Base-by-base conservation (phyloP, 2,797 vertebrate species). In the Arnoldichthys spilopterus region DNA sequence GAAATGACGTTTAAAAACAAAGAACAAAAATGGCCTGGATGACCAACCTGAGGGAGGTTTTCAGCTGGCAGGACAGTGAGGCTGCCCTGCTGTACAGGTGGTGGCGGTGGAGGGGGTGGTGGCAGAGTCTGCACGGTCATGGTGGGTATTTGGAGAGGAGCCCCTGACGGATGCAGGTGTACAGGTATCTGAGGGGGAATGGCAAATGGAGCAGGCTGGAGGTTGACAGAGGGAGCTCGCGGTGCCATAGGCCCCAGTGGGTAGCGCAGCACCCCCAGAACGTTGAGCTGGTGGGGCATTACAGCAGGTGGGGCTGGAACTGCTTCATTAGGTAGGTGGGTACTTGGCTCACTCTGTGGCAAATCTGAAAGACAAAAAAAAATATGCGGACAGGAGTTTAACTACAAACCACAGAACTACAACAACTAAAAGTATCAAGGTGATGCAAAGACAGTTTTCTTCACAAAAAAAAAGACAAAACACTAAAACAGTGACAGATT, bases 31-130 rank as follows among this genome's bases (percentile, higher is more conserved):
- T 56, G 18, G 11, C 1, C 7, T 22, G n/a, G 32, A 24, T 26
- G 1, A 22, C 91, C 80, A 90, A 98, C 98, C 96, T 97, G 97
- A 82, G 94, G 92, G 81, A 96, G 95, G 80, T 92, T 92, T 13
- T 99, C 97, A 22, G 94, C 86, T 51, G 95, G 96, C 79, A 94
- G 88, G 45, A 93, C 89, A 66, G 93, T 86, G 84, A 95, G 95
- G 90, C 74, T 92, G 84, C 95, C 91, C 86, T 97, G 96, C 72
- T 97, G 97, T 87, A 96, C 95, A 77, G 97, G 97, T 11, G 97
- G 97, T 40, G 97, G 97, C 0, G 98, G 98, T 1, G 98, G 97
- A 5, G 98, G 97, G 11, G 97, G 98, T 0, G 98, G 97, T 0
- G 96, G 97, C 56, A 95, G 94, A 88, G 95, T 96, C 93, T 98